A percentile compares a stretch with the other conserved stretches of the same genome.
phyloP scores from a whole-genome alignment of 2,113 vertebrate species.

The Misgurnus anguillicaudatus region DNA sequence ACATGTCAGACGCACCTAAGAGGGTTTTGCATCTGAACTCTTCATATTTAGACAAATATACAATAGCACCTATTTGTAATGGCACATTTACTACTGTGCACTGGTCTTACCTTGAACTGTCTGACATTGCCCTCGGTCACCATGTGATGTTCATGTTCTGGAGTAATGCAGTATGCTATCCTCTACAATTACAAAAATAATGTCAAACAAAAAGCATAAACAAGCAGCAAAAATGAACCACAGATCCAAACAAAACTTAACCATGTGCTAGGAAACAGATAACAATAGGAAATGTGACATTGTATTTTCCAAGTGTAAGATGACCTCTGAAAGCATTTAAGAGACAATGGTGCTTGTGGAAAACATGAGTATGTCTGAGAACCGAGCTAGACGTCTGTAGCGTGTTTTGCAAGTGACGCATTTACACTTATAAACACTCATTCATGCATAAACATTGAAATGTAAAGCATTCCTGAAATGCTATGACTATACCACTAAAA shows the following conservation, averaged over 20 bases:
- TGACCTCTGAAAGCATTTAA: constrained; percentile 19
- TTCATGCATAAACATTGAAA: not conserved
- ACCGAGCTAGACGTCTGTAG: constrained; percentile 9
- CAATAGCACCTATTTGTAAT: not conserved
- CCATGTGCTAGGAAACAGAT: not conserved
- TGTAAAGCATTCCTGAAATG: not conserved
- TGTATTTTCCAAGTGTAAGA: not conserved
- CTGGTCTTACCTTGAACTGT: constrained; percentile 86
- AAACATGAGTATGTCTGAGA: not conserved
- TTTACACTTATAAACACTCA: not conserved
- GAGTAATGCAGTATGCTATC: constrained; percentile 94
- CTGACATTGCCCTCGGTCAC: constrained; percentile 88
- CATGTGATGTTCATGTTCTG: constrained; percentile 90
- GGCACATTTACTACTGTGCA: not conserved
- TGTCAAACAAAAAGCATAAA: not conserved
- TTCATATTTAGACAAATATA: too few species aligned
- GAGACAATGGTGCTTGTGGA: not conserved
- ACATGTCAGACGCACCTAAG: too few species aligned
- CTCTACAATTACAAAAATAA: constrained; percentile 74
- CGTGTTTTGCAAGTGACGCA: constrained; percentile 2
- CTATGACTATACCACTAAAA: not conserved
- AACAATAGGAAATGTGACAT: not conserved
- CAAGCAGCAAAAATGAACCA: not conserved
- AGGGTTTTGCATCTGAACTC: too few species aligned
- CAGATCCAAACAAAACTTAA: constrained; percentile 8